Percentiles rank a stretch among this genome's conserved stretches.
Conservation (phyloP, 2,888 invertebrate species). For the Acanthosepion esculentum region DNA sequence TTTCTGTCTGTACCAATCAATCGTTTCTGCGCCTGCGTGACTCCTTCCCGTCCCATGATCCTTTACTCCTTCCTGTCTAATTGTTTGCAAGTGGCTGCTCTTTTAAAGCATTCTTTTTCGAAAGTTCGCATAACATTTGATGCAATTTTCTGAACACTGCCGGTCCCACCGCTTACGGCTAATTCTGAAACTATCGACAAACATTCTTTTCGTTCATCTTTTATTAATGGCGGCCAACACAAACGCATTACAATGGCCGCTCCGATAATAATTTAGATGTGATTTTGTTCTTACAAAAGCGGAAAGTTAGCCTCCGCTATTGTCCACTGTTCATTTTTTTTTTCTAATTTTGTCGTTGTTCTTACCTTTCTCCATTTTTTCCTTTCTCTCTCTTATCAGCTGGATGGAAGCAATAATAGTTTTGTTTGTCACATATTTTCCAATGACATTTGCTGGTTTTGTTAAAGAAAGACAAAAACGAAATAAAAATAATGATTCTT, state of each 20-base stretch:
- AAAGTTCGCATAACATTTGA: not conserved
- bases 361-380: not conserved
- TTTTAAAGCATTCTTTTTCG: not conserved
- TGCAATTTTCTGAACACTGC: not conserved
- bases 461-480: not conserved
- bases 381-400: not conserved
- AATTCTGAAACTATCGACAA: not conserved
- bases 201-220: not conserved
- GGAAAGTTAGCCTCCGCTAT: not conserved
- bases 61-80: not conserved
- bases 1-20: not conserved
- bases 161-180: constrained; percentile 3
- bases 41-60: not conserved
- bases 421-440: not conserved
- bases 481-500: not conserved
- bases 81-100: not conserved
- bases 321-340: not conserved
- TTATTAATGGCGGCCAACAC: constrained; percentile 7
- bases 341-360: not conserved
- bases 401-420: not conserved
- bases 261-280: not conserved
- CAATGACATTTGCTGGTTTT: not conserved
- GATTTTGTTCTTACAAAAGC: constrained; percentile 9
- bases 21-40: not conserved
- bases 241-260: not conserved